These are phyloP conservation scores for Pyrrhia umbra DNA, from an alignment of 2,888 invertebrate species.

Conservation along the genomic window DNA sequence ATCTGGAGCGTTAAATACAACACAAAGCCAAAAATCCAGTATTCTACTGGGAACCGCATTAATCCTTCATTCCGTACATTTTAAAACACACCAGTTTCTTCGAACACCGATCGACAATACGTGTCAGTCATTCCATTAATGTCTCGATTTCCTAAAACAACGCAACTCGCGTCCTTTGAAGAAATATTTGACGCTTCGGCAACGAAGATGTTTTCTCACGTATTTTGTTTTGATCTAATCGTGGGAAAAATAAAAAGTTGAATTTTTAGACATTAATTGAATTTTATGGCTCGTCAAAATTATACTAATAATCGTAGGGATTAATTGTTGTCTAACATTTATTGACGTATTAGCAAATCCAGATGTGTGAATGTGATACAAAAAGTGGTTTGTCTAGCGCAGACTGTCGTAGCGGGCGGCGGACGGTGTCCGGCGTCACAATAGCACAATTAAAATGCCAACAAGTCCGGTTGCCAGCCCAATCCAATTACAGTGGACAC, in stretches of 20 bases:
- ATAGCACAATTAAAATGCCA: conserved; percentile 91
- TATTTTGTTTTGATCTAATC: conserved; percentile 68
- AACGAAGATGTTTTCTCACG: conserved; percentile 77
- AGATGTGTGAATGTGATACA: conserved; percentile 73
- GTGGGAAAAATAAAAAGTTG: conserved; percentile 73
- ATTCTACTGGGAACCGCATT: conserved; percentile 71
- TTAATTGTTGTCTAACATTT: conserved; percentile 28
- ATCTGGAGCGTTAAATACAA: conserved; percentile 42
- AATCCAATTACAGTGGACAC: conserved; percentile 90
- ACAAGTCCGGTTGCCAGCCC: conserved; percentile 89
- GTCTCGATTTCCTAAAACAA: conserved; percentile 85
- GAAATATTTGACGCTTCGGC: conserved; percentile 86
- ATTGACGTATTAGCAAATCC: conserved; percentile 64
- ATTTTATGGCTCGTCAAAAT: conserved; percentile 12
- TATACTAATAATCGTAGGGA: conserved; percentile 1
- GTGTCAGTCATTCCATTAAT: conserved; percentile 88
- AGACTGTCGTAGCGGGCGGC: conserved; percentile 78
- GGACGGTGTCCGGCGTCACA: conserved; percentile 86
- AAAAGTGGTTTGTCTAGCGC: conserved; percentile 83
- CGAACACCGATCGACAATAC: conserved; percentile 80
- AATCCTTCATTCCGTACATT: conserved; percentile 78
- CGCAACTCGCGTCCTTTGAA: conserved; percentile 76
- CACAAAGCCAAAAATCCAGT: conserved; percentile 34
- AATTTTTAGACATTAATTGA: conserved; percentile 14
- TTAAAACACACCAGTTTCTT: conserved; percentile 77